Evolutionary conservation across 2,797 vertebrate genomes (phyloP).

Genomic region (Acrocephalus scirpaceus): DNA sequence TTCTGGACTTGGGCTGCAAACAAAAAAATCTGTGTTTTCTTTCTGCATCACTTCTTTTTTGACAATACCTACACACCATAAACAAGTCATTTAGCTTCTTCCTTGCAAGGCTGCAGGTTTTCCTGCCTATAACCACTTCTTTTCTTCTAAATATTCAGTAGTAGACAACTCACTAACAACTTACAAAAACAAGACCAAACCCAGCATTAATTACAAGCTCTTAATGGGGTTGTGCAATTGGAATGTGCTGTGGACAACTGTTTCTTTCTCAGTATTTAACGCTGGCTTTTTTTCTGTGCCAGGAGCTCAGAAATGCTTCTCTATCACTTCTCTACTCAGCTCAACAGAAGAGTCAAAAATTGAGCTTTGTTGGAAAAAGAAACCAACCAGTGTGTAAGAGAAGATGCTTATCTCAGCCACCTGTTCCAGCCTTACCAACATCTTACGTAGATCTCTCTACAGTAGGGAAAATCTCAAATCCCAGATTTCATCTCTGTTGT

Average conservation of each 20-base stretch:
- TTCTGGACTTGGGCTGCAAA: background rate
- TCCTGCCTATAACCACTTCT: background rate
- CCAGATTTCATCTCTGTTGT: background rate
- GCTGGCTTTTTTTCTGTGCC: background rate
- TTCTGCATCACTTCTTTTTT: background rate
- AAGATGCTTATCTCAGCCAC: background rate
- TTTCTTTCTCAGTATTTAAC: background rate
- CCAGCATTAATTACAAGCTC: background rate
- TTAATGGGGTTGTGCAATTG: background rate
- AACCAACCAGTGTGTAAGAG: background rate
- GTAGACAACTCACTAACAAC: background rate
- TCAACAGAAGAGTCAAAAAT: background rate
- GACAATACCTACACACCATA: background rate
- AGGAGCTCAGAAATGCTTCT: background rate
- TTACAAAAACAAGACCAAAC: background rate
- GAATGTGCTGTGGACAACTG: background rate
- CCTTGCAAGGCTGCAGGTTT: background rate
- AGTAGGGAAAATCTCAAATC: background rate
- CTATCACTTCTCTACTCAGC: background rate
- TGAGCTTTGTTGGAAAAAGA: background rate
- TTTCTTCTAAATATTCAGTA: background rate
- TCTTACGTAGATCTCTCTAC: background rate
- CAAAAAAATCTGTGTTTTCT: background rate
- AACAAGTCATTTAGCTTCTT: background rate
- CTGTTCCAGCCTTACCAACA: background rate